Evolutionary conservation across 2,888 invertebrate species (phyloP), one percentile per base, ranked within the genome.

Genomic region (Acleris cristana): DNA sequence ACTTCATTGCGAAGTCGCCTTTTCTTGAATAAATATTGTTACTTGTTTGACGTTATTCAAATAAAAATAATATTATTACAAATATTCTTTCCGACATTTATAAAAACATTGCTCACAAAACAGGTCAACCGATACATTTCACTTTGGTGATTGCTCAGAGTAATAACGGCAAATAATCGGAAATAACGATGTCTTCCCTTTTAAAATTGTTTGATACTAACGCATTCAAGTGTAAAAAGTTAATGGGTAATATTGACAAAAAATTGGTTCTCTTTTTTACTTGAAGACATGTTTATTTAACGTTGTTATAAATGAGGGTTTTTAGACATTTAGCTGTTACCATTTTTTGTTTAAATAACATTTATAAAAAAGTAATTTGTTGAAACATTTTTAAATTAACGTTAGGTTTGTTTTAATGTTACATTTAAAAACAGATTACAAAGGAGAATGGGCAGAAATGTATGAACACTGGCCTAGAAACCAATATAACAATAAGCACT

Each of bases 121-220:
- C 72, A 81, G 80, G 81, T 83, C 84, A 81, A 72, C 77, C 77
- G 84, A 81, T 70, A 76, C 77, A 77, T 75, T 78, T 81, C 72
- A 74, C 77, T 73, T 73, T 81, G 14, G 40, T 40, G 80, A 81
- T 83, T 84, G 80, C 75, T 74, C 74, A 74, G 77, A 81, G 80
- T 79, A 80, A 84, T 82, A 82, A 78, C 73, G 78, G 82, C 79
- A 81, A 82, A 82, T 84, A 82, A 87, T 81, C 77, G 76, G 80
- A 82, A 85, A 86, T 87, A 88, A 87, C 84, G 87, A 86, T 80
- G 81, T 79, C 80, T 81, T 75, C 76, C 78, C 74, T 73, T 78
- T 34, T 78, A 76, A 77, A 79, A 76, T 74, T 71, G 75, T 82
- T 86, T 81, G 81, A 83, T 79, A 79, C 76, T 68, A 74, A 77